Base-by-base conservation (phyloP, 2,888 invertebrate genomes). In the Pilophorus perplexus region DNA sequence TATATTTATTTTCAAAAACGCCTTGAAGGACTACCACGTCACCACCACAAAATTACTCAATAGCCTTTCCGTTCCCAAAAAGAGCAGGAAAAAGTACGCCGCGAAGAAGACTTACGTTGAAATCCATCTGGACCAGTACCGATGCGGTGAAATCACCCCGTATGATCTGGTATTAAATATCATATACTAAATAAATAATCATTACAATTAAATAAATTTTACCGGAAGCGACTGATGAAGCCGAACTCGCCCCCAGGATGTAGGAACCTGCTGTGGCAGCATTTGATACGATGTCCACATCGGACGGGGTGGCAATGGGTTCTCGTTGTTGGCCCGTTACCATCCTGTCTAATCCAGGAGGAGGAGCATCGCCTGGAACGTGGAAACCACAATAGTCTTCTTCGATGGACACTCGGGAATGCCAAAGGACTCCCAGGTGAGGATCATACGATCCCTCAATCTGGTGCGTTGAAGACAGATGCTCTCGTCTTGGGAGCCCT, bases 281-380 rank as follows among this genome's bases (percentile, higher is more conserved):
- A 16, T 64, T 64, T 5, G 64, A 64, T 22, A 52, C 52, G 12
- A 62, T 27, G 16, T 62, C 62, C 1, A 44, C 44, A 46, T 44
- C 46, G 3, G 42, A 54, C 10, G 40, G 64, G 4, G 52, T 40
- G 20, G 46, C 46, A 8, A 55, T 66, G 8, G 67, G 64, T 46
- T 71, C 71, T 59, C 65, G 66, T 12, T 64, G 68, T 42, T 72
- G 73, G 5, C 74, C 74, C 33, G 74, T 74, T 8, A 74, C 74
- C 50, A 73, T 57, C 55, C 74, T 66, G 60, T 72, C 69, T 40
- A 74, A 64, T n/a, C 74, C 73, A 42, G 73, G 71, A 20, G 74
- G 74, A 27, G 73, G 73, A 6, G 69, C 65, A 59, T 72, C 72
- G 22, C 71, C 71, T 71, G 16, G 3, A 28, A 52, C 16, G 40